These are phyloP conservation scores for Zosterops japonicus DNA, from an alignment of 2,113 vertebrate species.

Conservation along the genomic window DNA sequence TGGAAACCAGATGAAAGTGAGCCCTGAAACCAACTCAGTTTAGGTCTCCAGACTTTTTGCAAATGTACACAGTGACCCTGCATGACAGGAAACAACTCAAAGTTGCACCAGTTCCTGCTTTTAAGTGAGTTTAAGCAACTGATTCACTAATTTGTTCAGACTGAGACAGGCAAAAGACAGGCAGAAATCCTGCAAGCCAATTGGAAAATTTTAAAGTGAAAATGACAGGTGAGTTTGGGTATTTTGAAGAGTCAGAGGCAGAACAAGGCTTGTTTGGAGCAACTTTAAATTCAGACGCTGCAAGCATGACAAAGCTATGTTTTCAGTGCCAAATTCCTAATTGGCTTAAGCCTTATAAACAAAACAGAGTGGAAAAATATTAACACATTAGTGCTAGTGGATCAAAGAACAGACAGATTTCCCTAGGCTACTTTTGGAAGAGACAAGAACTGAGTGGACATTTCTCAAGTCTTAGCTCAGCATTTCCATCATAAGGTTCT, in stretches of 20 bases:
- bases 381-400: background rate
- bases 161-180: background rate
- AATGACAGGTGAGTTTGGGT: background rate
- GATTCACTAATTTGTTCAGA: background rate
- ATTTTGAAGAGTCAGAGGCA: background rate
- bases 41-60: background rate
- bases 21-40: background rate
- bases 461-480: background rate
- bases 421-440: background rate
- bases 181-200: background rate
- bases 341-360: constrained; percentile 39
- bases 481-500: background rate
- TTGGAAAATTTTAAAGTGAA: background rate
- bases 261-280: background rate
- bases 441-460: background rate
- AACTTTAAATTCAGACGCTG: constrained; percentile 6
- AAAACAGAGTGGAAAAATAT: constrained; percentile 46
- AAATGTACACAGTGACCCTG: background rate
- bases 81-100: background rate
- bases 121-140: background rate
- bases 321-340: constrained; percentile 43
- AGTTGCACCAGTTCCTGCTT: background rate
- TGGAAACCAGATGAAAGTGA: background rate
- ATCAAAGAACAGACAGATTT: constrained; percentile 39
- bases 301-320: background rate